A percentile compares a stretch with the other conserved stretches of the same genome.
These are phyloP conservation scores for Diachrysia chrysitis DNA, from an alignment of 2,888 invertebrate species.

Conservation along the genomic window DNA sequence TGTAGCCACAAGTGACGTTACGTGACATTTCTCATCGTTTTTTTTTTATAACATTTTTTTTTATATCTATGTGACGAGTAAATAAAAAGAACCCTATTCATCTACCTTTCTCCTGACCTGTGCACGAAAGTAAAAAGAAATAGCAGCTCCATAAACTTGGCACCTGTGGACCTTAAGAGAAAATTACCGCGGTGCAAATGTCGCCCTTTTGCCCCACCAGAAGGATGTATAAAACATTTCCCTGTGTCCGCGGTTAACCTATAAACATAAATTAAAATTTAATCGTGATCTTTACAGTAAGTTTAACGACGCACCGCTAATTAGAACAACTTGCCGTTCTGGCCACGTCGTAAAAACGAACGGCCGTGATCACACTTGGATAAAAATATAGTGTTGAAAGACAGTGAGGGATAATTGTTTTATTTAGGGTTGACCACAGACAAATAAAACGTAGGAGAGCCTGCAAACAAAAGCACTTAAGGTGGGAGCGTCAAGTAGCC, in stretches of 20 bases:
- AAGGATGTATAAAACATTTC: constrained; percentile 25
- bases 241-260: neutral
- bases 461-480: neutral
- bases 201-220: neutral
- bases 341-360: constrained; percentile 42
- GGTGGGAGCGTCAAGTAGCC: too few species aligned
- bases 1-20: too few species aligned
- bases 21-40: too few species aligned
- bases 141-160: neutral
- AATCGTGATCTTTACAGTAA: constrained; percentile 33
- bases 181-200: neutral
- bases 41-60: too few species aligned
- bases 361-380: constrained; percentile 36
- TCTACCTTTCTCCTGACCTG: neutral
- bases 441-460: neutral
- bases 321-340: constrained; percentile 31
- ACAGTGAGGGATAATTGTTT: neutral
- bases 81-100: too few species aligned
- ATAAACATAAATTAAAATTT: constrained; percentile 42
- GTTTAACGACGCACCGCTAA: constrained; percentile 44
- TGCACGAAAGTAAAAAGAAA: neutral
- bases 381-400: constrained; percentile 26
- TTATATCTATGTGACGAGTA: too few species aligned
- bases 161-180: neutral
- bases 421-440: neutral